Conservation (phyloP, 37 sponge, comb jelly and placozoan species). For the Cladorhizidae sp. region DNA sequence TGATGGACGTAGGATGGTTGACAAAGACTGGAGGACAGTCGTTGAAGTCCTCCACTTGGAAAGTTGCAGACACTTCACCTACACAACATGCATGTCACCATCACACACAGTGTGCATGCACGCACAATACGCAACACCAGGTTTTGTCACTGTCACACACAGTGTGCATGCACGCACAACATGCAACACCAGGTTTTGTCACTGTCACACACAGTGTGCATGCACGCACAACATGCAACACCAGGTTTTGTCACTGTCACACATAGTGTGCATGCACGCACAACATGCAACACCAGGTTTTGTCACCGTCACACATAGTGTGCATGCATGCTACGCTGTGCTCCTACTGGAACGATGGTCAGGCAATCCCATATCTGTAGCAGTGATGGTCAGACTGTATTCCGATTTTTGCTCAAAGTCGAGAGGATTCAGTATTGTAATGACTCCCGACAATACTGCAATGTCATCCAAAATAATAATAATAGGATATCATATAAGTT, state of each 20-base stretch:
- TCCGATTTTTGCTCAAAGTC: constrained; percentile 11
- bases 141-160: too few species aligned
- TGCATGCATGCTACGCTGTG: too few species aligned
- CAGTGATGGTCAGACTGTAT: constrained; percentile 36
- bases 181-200: too few species aligned
- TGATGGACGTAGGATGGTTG: constrained; percentile 7
- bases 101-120: not conserved
- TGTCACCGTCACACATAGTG: too few species aligned
- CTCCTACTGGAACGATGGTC: not conserved
- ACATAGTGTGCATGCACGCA: too few species aligned
- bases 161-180: not conserved
- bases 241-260: too few species aligned
- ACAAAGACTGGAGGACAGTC: constrained; percentile 53
- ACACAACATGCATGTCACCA: not conserved
- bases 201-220: too few species aligned
- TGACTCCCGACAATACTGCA: constrained; percentile 41
- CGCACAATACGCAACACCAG: too few species aligned
- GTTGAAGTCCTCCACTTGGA: constrained; percentile 51
- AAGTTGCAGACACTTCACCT: constrained; percentile 15
- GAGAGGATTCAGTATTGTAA: constrained; percentile 9
- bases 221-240: too few species aligned
- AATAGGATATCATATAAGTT: not conserved
- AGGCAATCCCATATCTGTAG: constrained; percentile 42
- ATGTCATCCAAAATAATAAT: not conserved
- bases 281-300: too few species aligned